Evolutionary conservation across 2,888 invertebrate species (phyloP).

Genomic region (Aphrophora alni): DNA sequence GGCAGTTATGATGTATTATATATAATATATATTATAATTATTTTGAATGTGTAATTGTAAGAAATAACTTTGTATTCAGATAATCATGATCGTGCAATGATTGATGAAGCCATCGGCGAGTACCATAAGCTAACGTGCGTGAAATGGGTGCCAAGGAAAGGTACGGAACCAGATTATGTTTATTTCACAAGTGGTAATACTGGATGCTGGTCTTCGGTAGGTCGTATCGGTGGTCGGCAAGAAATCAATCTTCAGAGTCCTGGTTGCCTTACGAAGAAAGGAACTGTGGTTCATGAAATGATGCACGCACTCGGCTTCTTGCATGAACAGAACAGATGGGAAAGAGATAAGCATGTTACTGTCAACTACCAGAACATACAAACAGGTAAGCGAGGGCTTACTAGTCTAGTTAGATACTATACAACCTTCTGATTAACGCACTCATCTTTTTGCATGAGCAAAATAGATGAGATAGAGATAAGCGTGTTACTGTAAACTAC

Average conservation of each 20-base stretch:
- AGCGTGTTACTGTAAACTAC: constrained; percentile 69
- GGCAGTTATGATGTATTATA: too few relatives aligned
- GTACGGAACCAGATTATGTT: constrained; percentile 71
- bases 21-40: too few relatives aligned
- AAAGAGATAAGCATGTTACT: constrained; percentile 71
- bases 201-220: constrained; percentile 85
- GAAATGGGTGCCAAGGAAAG: constrained; percentile 68
- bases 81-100: constrained; percentile 64
- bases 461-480: constrained; percentile 77
- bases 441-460: constrained; percentile 84
- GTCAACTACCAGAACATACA: constrained; percentile 73
- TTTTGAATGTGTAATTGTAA: too few relatives aligned
- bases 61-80: constrained; percentile 58
- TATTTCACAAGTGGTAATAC: constrained; percentile 70
- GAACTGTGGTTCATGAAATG: constrained; percentile 79
- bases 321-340: constrained; percentile 81
- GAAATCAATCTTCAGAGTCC: constrained; percentile 74
- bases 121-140: constrained; percentile 80
- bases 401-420: too few relatives aligned
- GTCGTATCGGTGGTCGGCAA: constrained; percentile 67
- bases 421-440: constrained; percentile 82
- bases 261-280: constrained; percentile 73
- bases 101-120: constrained; percentile 73
- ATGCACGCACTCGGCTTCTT: constrained; percentile 81
- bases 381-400: constrained; percentile 62